Percentiles rank a stretch among this genome's conserved stretches.
Evolutionary conservation across 2,888 invertebrate species (phyloP).

Genomic region (Hirtodrosophila cameraria): DNA sequence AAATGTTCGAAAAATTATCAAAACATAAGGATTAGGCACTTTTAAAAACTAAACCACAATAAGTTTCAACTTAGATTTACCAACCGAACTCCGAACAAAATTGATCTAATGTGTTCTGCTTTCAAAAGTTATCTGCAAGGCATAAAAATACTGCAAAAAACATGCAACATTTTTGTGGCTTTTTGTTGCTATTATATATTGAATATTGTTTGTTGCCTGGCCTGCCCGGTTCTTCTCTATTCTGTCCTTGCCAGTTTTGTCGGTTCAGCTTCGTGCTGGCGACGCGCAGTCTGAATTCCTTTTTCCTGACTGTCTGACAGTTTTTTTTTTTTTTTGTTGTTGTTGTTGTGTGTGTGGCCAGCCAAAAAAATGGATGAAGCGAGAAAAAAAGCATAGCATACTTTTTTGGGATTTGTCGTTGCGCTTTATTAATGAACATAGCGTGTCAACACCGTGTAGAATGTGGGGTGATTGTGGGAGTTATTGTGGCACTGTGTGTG

Average conservation of each 20-base stretch:
- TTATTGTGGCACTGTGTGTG: not conserved
- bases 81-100: no score
- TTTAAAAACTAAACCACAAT: no score
- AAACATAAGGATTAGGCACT: no score
- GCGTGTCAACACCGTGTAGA: slow-evolving; percentile 57
- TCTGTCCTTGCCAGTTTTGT: slow-evolving; percentile 7
- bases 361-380: slow-evolving; percentile 1
- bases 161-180: not conserved
- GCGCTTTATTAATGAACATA: slow-evolving; percentile 71
- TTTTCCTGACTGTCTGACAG: slow-evolving; percentile 53
- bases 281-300: slow-evolving; percentile 68
- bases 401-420: slow-evolving; percentile 47
- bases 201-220: not conserved
- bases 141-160: no score
- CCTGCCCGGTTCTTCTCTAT: not conserved
- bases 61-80: no score
- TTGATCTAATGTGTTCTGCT: no score
- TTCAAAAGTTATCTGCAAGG: no score
- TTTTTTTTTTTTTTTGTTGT: slow-evolving; percentile 8
- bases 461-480: not conserved
- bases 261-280: no score
- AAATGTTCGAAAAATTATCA: no score
- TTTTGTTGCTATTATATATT: not conserved
- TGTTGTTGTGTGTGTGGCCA: slow-evolving; percentile 15
- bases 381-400: slow-evolving; percentile 40